Conservation (phyloP, 2,113 vertebrate species). For the Cisticola juncidis region DNA sequence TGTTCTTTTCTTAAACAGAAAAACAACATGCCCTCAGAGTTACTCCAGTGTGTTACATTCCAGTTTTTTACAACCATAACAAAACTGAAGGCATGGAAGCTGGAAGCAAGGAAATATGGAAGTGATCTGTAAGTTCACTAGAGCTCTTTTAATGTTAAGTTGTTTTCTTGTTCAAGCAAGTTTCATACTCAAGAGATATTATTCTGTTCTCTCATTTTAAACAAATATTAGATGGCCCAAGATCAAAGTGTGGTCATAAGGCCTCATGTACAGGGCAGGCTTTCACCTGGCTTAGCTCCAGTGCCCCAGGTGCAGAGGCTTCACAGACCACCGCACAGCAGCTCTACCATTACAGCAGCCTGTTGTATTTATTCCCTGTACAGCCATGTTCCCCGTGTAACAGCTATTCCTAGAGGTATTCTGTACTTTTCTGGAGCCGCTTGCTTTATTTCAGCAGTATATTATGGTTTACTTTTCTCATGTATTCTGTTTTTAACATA, state of each 20-base stretch:
- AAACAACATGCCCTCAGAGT: not conserved
- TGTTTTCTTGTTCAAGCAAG: not conserved
- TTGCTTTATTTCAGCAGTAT: not conserved
- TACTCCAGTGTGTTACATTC: not conserved
- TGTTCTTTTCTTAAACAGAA: fast-evolving
- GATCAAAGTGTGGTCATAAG: not conserved
- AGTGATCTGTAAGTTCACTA: not conserved
- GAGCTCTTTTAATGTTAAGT: not conserved
- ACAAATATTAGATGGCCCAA: not conserved
- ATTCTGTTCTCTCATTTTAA: not conserved
- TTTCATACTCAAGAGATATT: not conserved
- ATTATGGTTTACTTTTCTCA: not conserved
- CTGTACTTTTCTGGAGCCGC: fast-evolving
- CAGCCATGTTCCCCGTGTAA: fast-evolving
- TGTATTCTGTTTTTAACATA: not conserved
- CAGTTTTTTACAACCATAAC: not conserved
- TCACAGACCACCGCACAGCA: not conserved
- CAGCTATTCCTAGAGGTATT: not conserved
- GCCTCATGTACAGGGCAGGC: fast-evolving
- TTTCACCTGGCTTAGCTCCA: not conserved
- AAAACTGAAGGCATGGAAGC: not conserved
- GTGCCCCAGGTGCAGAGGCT: not conserved
- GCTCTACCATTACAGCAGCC: not conserved
- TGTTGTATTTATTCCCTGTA: not conserved
- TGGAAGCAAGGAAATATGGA: not conserved